Conservation (phyloP, 2,888 invertebrate genomes). For the Ypsolopha sequella region DNA sequence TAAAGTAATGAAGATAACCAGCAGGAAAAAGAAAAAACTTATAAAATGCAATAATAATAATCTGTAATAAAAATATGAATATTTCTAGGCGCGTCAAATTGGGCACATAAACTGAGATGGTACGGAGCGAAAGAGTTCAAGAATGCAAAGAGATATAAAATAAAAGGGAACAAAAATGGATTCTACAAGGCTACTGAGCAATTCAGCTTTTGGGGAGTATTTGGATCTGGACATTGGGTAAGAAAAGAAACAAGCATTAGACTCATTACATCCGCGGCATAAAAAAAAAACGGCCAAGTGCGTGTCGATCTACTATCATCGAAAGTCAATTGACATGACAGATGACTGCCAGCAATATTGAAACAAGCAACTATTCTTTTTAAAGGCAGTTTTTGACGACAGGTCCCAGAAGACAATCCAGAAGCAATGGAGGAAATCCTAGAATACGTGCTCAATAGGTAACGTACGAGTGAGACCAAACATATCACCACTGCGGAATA, state of each 20-base stretch:
- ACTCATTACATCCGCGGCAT: no score
- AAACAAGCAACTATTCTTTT: background rate
- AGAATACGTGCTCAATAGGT: conserved; percentile 25
- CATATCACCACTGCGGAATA: background rate
- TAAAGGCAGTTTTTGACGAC: background rate
- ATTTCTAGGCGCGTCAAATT: conserved; percentile 45
- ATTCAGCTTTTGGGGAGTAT: conserved; percentile 53
- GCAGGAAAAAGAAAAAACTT: no score
- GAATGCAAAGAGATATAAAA: conserved; percentile 24
- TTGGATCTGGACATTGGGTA: conserved; percentile 59
- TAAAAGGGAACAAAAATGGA: conserved; percentile 40
- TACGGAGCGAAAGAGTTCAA: conserved; percentile 37
- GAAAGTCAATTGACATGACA: no score
- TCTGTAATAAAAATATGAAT: no score
- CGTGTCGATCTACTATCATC: no score
- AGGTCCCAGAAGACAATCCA: conserved; percentile 61
- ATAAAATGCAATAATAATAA: no score
- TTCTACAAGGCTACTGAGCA: conserved; percentile 39
- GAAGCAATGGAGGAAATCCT: conserved; percentile 55
- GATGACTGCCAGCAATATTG: background rate
- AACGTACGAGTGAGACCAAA: no score
- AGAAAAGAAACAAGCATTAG: conserved; percentile 9
- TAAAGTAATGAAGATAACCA: no score
- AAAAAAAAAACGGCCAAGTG: no score
- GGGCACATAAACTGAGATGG: conserved; percentile 57